Conservation (phyloP, 2,797 vertebrate species). For the Coranthus polyacanthus region DNA sequence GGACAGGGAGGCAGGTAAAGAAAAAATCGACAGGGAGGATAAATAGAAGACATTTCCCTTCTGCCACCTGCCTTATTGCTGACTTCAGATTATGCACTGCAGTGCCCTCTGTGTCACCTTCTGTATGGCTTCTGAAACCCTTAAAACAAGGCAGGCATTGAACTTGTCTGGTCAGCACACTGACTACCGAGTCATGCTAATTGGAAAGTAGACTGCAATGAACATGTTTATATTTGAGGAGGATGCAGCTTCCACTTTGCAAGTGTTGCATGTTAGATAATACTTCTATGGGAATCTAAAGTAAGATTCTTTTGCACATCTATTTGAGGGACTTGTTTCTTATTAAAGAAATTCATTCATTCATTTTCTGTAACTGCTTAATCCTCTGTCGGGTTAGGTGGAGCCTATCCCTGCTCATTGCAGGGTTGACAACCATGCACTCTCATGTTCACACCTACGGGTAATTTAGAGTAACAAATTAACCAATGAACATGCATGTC, state of each 20-base stretch:
- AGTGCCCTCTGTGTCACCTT: conserved; percentile 73
- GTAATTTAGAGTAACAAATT: too few species aligned
- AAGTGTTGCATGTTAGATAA: background rate
- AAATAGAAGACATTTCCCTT: conserved; percentile 74
- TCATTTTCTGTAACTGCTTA: too few species aligned
- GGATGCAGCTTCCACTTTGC: background rate
- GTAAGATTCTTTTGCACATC: background rate
- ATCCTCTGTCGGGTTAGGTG: too few species aligned
- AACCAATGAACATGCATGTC: too few species aligned
- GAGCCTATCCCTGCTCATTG: too few species aligned
- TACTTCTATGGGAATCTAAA: conserved; percentile 6
- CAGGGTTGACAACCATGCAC: too few species aligned
- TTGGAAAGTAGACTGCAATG: conserved; percentile 33
- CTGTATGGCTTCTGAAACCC: conserved; percentile 56
- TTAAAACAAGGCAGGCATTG: conserved; percentile 48
- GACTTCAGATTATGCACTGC: conserved; percentile 67
- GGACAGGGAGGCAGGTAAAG: conserved; percentile 63
- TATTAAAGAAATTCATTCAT: too few species aligned
- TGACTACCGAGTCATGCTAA: conserved; percentile 58
- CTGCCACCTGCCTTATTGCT: conserved; percentile 75
- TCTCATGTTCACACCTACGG: too few species aligned
- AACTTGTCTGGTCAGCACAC: conserved; percentile 62
- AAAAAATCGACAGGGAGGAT: conserved; percentile 69
- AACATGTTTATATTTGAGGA: conserved; percentile 25
- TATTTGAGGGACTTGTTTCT: too few species aligned